Evolutionary conservation across 2,797 vertebrate species (phyloP), one percentile per base, ranked within the genome.

Genomic region (Rhinatrema bivittatum): DNA sequence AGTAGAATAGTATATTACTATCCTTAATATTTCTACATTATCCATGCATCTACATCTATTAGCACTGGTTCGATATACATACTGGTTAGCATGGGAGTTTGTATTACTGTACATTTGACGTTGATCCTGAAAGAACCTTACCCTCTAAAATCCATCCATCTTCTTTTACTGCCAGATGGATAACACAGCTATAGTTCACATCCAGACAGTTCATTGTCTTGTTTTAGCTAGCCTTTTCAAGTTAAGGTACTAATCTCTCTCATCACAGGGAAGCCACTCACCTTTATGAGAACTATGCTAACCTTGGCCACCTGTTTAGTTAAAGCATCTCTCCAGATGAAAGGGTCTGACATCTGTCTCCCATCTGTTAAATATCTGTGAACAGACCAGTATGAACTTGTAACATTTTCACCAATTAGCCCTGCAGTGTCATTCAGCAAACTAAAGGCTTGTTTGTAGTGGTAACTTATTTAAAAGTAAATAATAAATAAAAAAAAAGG

Each of bases 291-390:
- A 47, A 50, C 13, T 10, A 6, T 22, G 39, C 23, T 58, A 52
- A 55, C 46, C 20, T 15, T 3, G 2, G 38, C 19, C 20, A 44
- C 7, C 17, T 50, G 44, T 31, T 60, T 50, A 48, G 16, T 20
- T 32, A 17, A 25, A 41, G 10, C n/a, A 49, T 32, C 37, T 36
- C 43, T 53, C 10, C 6, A 22, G 14, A 9, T 2, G 21, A 39
- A 20, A 5, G 35, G 39, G 14, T 6, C 17, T 17, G 43, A 23
- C 9, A 39, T 19, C 1, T 2, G 12, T 38, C 46, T 27, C 30
- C 15, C 44, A 16, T 31, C n/a, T n/a, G n/a, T n/a, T n/a, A n/a
- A n/a, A n/a, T n/a, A n/a, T n/a, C n/a, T n/a, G n/a, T n/a, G n/a
- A n/a, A n/a, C n/a, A n/a, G n/a, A n/a, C n/a, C n/a, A n/a, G n/a